Percentiles rank a stretch among this genome's conserved stretches.
phyloP scores from a whole-genome alignment of 2,113 vertebrate genomes.

The Micronycteris hirsuta region DNA sequence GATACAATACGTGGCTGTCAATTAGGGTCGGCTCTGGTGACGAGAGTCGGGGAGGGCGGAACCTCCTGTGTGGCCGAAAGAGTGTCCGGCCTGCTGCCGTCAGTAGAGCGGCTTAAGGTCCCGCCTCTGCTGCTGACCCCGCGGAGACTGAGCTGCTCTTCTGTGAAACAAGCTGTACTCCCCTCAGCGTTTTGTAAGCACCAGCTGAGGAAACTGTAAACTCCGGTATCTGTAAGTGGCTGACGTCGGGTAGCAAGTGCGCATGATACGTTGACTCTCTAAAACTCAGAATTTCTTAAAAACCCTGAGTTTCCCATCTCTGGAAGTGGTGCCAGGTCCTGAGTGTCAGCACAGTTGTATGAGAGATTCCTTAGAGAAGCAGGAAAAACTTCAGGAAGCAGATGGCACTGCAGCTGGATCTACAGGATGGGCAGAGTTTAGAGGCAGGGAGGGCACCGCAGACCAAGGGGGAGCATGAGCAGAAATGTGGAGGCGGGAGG shows the following conservation, averaged over 20 bases:
- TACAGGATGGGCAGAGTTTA: neutral
- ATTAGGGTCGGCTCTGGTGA: neutral
- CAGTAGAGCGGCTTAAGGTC: too few species aligned
- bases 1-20: too few species aligned
- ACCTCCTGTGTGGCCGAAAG: too few species aligned
- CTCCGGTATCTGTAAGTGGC: neutral
- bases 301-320: neutral
- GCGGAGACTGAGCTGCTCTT: neutral
- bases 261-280: neutral
- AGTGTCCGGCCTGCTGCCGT: neutral
- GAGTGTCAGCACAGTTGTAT: neutral
- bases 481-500: neutral
- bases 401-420: neutral
- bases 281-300: neutral
- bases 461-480: neutral
- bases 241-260: neutral
- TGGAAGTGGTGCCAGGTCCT: constrained; percentile 27
- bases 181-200: neutral
- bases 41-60: neutral
- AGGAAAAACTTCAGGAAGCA: neutral
- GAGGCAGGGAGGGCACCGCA: neutral
- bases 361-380: neutral
- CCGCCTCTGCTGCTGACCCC: neutral
- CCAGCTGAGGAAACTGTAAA: neutral
- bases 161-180: neutral